These are phyloP conservation scores for Torymus auratus DNA, from an alignment of 2,888 invertebrate species.

Conservation along the genomic window DNA sequence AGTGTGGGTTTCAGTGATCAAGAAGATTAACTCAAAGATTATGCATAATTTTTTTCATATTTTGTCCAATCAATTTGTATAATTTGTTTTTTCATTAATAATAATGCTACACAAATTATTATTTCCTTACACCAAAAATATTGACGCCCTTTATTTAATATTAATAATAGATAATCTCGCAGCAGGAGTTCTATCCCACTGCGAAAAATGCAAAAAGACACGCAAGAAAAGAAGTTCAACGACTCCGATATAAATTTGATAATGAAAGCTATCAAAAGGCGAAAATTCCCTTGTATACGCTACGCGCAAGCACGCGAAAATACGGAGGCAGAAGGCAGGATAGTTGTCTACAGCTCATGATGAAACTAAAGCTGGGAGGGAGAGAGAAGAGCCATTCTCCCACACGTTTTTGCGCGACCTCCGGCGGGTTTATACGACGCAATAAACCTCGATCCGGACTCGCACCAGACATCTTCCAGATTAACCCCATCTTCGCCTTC, in stretches of 20 bases:
- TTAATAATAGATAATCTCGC: slow-evolving; percentile 9
- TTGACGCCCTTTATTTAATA: not conserved
- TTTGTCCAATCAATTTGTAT: too few species aligned
- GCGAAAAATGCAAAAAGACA: too few species aligned
- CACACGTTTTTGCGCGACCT: slow-evolving; percentile 42
- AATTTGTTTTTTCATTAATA: too few species aligned
- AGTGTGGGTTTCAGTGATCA: too few species aligned
- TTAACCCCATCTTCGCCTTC: slow-evolving; percentile 64
- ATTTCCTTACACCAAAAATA: too few species aligned
- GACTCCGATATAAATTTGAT: slow-evolving; percentile 22
- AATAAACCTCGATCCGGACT: slow-evolving; percentile 71
- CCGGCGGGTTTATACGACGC: slow-evolving; percentile 64
- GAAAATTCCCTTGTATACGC: slow-evolving; percentile 39
- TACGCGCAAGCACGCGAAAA: not conserved
- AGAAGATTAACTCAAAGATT: too few species aligned
- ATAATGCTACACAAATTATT: too few species aligned
- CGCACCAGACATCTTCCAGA: slow-evolving; percentile 71
- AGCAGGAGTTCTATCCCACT: too few species aligned
- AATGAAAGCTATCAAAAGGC: slow-evolving; percentile 27
- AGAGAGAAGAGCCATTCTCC: slow-evolving; percentile 1
- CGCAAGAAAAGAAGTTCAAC: not conserved
- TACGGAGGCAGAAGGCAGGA: not conserved
- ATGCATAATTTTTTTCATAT: too few species aligned
- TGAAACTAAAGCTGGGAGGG: slow-evolving; percentile 38
- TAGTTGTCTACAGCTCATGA: slow-evolving; percentile 54